A percentile compares a stretch with the other conserved stretches of the same genome.
Conservation (phyloP, 2,888 invertebrate species). For the Epistrophella euchroma region DNA sequence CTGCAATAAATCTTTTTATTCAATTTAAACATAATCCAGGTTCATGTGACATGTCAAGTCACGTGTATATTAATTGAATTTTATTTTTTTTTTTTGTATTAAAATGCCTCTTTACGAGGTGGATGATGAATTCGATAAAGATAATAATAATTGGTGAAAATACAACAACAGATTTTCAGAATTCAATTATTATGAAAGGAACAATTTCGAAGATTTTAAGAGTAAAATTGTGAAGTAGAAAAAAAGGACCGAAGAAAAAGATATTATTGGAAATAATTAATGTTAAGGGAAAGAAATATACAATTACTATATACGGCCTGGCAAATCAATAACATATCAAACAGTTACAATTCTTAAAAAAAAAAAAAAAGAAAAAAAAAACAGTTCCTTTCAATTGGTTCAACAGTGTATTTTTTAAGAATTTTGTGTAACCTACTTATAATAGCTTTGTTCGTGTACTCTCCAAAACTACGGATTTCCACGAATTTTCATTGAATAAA, state of each 20-base stretch:
- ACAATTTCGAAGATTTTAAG: background rate
- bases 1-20: too few relatives aligned
- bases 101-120: background rate
- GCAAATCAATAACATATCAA: too few relatives aligned
- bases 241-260: background rate
- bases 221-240: conserved; percentile 17
- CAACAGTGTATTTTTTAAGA: too few relatives aligned
- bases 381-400: too few relatives aligned
- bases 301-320: too few relatives aligned
- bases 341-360: too few relatives aligned
- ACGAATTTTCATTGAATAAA: too few relatives aligned
- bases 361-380: too few relatives aligned
- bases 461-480: too few relatives aligned
- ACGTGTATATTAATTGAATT: too few relatives aligned
- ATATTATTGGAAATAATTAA: background rate
- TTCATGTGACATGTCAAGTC: background rate
- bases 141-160: conserved; percentile 27
- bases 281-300: background rate
- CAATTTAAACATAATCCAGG: background rate
- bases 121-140: conserved; percentile 5
- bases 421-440: too few relatives aligned
- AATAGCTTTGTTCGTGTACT: too few relatives aligned
- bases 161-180: conserved; percentile 5
- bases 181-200: conserved; percentile 1
- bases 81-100: background rate